Conservation (phyloP, 2,797 vertebrate genomes). For the Intellagama lesueurii region DNA sequence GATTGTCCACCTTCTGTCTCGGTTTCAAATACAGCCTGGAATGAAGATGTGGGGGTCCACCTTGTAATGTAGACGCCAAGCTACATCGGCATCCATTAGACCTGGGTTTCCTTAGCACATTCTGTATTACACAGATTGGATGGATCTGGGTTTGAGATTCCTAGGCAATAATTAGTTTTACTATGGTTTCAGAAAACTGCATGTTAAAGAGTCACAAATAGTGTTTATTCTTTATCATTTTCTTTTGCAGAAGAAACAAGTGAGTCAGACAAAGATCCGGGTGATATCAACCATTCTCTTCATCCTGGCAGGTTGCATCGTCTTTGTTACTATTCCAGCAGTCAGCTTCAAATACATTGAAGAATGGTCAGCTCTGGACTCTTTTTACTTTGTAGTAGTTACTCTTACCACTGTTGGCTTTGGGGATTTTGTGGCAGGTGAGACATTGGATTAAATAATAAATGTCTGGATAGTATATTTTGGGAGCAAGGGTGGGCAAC, state of each 20-base stretch:
- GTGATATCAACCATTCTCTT: slow-evolving; percentile 96
- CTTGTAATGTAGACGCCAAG: not conserved
- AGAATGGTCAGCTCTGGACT: slow-evolving; percentile 93
- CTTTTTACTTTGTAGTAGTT: slow-evolving; percentile 98
- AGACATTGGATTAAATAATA: slow-evolving; percentile 41
- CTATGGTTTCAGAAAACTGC: not conserved
- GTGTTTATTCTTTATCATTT: slow-evolving; percentile 45
- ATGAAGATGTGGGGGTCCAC: not conserved
- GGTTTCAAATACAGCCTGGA: too few relatives aligned
- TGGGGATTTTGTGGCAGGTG: slow-evolving; percentile 98
- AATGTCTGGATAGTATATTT: not conserved
- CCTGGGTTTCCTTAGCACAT: not conserved
- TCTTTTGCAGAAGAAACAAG: slow-evolving; percentile 90
- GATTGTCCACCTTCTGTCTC: too few relatives aligned
- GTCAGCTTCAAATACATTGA: slow-evolving; percentile 95
- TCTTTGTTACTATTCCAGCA: slow-evolving; percentile 96
- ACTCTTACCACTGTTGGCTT: slow-evolving; percentile 97
- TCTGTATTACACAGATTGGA: not conserved
- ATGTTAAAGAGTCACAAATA: slow-evolving; percentile 21
- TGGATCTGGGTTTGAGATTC: not conserved
- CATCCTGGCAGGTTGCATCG: slow-evolving; percentile 93
- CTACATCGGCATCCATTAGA: not conserved
- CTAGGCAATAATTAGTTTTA: slow-evolving; percentile 1
- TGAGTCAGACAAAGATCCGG: slow-evolving; percentile 98
- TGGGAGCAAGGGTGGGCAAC: too few relatives aligned